Evolutionary conservation across 2,113 vertebrate genomes (phyloP).

Genomic region (Leuciscus idus): DNA sequence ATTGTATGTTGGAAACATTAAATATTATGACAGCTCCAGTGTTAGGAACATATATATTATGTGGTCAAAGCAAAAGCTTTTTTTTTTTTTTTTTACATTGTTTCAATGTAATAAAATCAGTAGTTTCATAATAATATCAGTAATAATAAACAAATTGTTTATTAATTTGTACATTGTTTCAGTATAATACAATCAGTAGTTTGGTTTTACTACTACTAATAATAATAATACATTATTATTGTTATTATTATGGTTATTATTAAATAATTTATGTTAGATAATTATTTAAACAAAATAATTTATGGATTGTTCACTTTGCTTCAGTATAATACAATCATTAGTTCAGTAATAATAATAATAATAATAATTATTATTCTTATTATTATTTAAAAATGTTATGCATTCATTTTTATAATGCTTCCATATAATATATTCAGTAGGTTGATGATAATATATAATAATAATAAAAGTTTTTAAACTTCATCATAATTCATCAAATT

Average conservation of each 20-base stretch:
- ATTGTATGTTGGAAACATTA: neutral
- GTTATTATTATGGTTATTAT: neutral
- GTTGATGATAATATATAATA: neutral
- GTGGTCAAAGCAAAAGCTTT: too few relatives aligned
- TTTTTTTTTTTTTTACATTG: too few relatives aligned
- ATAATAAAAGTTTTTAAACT: neutral
- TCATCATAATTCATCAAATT: neutral
- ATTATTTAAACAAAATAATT: neutral
- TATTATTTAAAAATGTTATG: neutral
- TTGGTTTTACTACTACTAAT: neutral
- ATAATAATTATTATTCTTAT: neutral
- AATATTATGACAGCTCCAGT: neutral
- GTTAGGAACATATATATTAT: neutral
- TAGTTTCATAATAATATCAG: neutral
- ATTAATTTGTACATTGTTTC: neutral
- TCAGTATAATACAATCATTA: neutral
- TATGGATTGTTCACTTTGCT: too few relatives aligned
- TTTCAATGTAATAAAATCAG: neutral
- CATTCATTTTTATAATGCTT: neutral
- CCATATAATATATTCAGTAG: neutral
- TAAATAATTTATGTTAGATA: neutral
- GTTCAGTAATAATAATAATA: neutral
- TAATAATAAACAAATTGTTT: neutral
- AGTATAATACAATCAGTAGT: neutral
- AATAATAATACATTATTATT: neutral